These are phyloP conservation scores for Epicauta chinensis DNA, from an alignment of 1,140 invertebrate species.

Conservation along the genomic window DNA sequence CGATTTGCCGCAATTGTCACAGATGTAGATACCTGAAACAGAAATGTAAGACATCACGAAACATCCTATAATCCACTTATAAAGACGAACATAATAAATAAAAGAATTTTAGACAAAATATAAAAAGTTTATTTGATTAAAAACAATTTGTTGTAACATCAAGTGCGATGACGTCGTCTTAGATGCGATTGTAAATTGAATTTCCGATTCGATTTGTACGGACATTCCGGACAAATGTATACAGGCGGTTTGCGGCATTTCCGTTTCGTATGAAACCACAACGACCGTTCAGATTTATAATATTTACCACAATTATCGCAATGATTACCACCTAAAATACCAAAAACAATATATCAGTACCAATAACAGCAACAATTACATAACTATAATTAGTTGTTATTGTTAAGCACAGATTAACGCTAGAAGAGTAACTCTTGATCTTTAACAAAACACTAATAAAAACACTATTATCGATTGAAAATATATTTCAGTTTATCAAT, in stretches of 20 bases:
- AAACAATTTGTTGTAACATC: not conserved
- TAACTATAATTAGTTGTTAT: too few species aligned
- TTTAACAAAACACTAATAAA: too few species aligned
- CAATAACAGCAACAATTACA: too few species aligned
- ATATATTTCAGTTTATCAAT: not conserved
- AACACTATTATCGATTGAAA: too few species aligned
- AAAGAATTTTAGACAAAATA: too few species aligned
- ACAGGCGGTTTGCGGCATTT: conserved; percentile 1
- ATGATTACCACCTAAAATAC: not conserved
- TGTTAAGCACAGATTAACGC: too few species aligned
- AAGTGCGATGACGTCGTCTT: not conserved
- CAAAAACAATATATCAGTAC: too few species aligned
- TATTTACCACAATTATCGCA: not conserved
- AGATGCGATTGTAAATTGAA: not conserved
- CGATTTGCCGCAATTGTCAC: conserved; percentile 17
- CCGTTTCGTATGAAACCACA: conserved; percentile 2
- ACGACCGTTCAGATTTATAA: not conserved
- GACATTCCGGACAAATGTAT: not conserved
- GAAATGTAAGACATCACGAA: not conserved
- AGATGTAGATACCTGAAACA: not conserved
- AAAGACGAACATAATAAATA: too few species aligned
- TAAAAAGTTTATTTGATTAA: too few species aligned
- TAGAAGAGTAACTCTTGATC: too few species aligned
- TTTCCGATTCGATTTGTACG: not conserved
- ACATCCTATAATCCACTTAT: too few species aligned